phyloP scores from a whole-genome alignment of 2,113 vertebrate genomes.

The Emydura subglobosa region DNA sequence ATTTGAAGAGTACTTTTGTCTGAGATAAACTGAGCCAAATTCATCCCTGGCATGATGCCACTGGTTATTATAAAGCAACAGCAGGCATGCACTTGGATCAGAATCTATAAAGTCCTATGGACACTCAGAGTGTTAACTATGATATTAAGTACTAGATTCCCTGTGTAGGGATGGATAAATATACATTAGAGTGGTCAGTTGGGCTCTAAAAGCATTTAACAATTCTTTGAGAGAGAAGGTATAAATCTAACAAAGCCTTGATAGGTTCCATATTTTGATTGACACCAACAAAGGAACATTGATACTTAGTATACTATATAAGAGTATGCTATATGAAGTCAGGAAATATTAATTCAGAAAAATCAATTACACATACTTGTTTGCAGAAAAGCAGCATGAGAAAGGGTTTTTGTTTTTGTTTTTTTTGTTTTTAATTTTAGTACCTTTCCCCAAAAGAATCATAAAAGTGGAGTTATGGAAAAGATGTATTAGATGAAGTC shows the following conservation, averaged over 20 bases:
- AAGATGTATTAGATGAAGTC: not conserved
- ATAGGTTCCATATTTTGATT: not conserved
- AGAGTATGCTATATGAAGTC: not conserved
- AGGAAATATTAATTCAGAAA: not conserved
- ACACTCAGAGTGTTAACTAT: not conserved
- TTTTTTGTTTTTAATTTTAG: not conserved
- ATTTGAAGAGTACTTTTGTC: not conserved
- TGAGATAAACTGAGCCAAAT: constrained; percentile 25
- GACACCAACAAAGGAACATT: not conserved
- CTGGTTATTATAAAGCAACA: not conserved
- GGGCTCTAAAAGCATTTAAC: not conserved
- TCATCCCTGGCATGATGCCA: not conserved
- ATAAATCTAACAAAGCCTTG: not conserved
- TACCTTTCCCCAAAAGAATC: not conserved
- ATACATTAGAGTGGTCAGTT: not conserved
- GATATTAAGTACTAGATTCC: not conserved
- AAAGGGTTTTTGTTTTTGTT: accelerated
- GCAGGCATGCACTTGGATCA: not conserved
- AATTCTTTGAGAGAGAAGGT: not conserved
- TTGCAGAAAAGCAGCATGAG: not conserved
- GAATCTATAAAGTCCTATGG: not conserved
- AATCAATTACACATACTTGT: not conserved
- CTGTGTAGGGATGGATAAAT: not conserved
- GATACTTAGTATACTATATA: not conserved
- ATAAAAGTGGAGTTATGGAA: accelerated